phyloP scores from a whole-genome alignment of 2,888 invertebrate species.

The Phyto melanocephala region DNA sequence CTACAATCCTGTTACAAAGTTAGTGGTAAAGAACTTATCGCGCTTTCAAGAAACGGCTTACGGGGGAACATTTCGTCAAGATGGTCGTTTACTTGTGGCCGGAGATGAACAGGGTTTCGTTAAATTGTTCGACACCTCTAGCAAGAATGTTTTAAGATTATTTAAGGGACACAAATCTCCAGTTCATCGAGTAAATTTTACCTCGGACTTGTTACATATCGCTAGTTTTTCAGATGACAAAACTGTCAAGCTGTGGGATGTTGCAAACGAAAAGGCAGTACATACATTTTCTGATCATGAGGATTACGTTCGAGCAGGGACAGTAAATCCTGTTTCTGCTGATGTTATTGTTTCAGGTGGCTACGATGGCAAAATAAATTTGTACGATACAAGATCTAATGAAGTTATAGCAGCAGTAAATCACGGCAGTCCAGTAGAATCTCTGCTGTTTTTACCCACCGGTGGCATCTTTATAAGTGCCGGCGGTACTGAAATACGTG shows the following conservation, averaged over 20 bases:
- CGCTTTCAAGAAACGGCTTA: slow-evolving; percentile 90
- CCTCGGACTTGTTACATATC: slow-evolving; percentile 87
- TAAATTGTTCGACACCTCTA: slow-evolving; percentile 92
- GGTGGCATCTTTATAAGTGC: slow-evolving; percentile 95
- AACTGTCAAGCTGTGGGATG: slow-evolving; percentile 92
- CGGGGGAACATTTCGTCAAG: slow-evolving; percentile 90
- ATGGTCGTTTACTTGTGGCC: slow-evolving; percentile 90
- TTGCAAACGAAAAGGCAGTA: slow-evolving; percentile 88
- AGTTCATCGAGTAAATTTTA: slow-evolving; percentile 90
- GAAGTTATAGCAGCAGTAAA: slow-evolving; percentile 86
- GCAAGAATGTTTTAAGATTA: slow-evolving; percentile 88
- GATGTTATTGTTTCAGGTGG: slow-evolving; percentile 90
- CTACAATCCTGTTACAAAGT: slow-evolving; percentile 91
- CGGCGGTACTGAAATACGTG: slow-evolving; percentile 92
- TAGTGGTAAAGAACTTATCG: slow-evolving; percentile 89
- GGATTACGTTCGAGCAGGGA: slow-evolving; percentile 92
- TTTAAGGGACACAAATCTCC: slow-evolving; percentile 91
- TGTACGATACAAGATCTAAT: slow-evolving; percentile 90
- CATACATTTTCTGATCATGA: slow-evolving; percentile 84
- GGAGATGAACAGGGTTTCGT: slow-evolving; percentile 94
- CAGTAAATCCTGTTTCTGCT: slow-evolving; percentile 86
- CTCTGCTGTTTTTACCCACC: slow-evolving; percentile 90
- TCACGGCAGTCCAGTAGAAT: slow-evolving; percentile 94
- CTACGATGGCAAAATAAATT: slow-evolving; percentile 91
- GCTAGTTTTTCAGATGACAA: slow-evolving; percentile 96